phyloP scores from a whole-genome alignment of 2,113 vertebrate species.

The Lucifuga dentata region DNA sequence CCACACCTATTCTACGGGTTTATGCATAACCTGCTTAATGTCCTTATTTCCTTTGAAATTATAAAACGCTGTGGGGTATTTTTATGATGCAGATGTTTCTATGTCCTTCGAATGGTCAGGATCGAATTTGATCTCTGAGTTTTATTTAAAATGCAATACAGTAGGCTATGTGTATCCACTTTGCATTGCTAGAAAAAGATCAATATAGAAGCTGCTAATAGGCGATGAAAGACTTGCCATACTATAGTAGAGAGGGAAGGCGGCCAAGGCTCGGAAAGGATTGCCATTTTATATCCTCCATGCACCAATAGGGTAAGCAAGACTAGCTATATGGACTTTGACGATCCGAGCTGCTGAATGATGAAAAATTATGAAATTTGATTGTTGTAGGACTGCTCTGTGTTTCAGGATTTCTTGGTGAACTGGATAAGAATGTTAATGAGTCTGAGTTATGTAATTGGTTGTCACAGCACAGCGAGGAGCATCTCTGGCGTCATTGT shows the following conservation, averaged over 20 bases:
- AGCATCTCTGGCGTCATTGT: constrained; percentile 75
- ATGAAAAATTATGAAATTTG: neutral
- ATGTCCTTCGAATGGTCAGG: constrained; percentile 4
- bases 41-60: neutral
- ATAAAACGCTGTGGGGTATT: constrained; percentile 11
- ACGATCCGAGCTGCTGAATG: constrained; percentile 22
- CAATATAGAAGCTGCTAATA: too few species aligned
- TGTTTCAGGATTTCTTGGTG: constrained; percentile 35
- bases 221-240: constrained; percentile 1
- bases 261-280: constrained; percentile 23
- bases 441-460: constrained; percentile 79
- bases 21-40: neutral
- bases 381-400: neutral
- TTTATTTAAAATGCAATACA: neutral
- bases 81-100: constrained; percentile 7
- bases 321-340: constrained; percentile 1
- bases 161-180: neutral
- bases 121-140: constrained; percentile 42
- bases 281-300: constrained; percentile 44
- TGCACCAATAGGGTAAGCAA: constrained; percentile 51
- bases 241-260: constrained; percentile 24
- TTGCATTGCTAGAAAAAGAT: too few species aligned
- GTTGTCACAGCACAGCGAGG: constrained; percentile 69
- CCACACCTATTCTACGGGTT: too few species aligned
- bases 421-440: constrained; percentile 64